These are phyloP conservation scores for Cephus sareptanus DNA, from an alignment of 2,888 invertebrate genomes.

Conservation along the genomic window DNA sequence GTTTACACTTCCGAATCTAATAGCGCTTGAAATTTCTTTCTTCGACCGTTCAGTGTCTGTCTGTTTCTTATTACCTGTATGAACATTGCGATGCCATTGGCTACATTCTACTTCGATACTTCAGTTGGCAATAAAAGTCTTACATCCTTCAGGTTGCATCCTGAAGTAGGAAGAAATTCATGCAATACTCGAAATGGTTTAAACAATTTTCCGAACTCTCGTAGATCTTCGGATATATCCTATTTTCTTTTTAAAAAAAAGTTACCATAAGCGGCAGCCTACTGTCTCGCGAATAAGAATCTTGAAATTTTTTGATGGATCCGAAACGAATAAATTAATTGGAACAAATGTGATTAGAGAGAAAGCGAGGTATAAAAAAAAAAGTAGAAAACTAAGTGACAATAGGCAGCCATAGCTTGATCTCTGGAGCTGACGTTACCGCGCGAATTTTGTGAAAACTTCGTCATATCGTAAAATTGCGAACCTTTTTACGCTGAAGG, in stretches of 20 bases:
- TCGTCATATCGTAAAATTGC: conserved; percentile 51
- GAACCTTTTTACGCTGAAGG: conserved; percentile 21
- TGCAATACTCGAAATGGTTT: not conserved
- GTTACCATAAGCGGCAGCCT: not conserved
- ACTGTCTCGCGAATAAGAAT: not conserved
- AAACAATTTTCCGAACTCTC: not conserved
- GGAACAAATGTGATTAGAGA: conserved; percentile 15
- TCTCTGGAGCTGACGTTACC: conserved; percentile 47
- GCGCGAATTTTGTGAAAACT: conserved; percentile 58
- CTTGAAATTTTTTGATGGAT: not conserved
- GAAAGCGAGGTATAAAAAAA: conserved; percentile 8
- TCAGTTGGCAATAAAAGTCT: not conserved
- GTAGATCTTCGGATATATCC: not conserved
- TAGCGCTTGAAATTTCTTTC: conserved; percentile 41
- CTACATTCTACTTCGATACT: not conserved
- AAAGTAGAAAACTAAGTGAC: not conserved
- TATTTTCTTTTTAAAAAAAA: not conserved
- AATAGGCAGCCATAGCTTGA: not conserved
- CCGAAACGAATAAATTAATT: conserved; percentile 11
- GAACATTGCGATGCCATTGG: not conserved
- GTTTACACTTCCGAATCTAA: conserved; percentile 42
- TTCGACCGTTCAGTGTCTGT: not conserved
- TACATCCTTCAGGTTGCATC: too few relatives aligned
- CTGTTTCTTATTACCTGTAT: not conserved
- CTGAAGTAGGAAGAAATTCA: not conserved